Evolutionary conservation across 2,888 invertebrate species (phyloP).

Genomic region (Theretra japonica): DNA sequence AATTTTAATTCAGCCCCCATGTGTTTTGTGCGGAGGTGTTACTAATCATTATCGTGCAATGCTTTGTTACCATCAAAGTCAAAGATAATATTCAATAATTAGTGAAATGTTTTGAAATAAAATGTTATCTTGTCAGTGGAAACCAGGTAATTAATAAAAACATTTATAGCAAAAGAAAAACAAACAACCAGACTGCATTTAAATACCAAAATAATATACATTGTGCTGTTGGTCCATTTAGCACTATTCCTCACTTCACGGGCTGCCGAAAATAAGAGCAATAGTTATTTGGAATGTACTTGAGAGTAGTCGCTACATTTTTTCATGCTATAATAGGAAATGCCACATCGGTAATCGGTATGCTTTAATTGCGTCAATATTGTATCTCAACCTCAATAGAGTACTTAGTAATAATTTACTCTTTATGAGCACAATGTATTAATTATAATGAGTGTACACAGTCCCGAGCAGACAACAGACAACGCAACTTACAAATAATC

Average conservation of each 20-base stretch:
- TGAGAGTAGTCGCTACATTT: background rate
- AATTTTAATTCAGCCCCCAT: conserved; percentile 5
- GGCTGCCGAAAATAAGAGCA: background rate
- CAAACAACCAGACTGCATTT: background rate
- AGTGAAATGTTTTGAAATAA: background rate
- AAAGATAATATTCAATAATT: conserved; percentile 37
- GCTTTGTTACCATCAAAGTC: conserved; percentile 45
- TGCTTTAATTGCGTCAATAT: background rate
- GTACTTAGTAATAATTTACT: conserved; percentile 4
- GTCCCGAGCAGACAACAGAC: conserved; percentile 35
- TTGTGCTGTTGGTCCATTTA: background rate
- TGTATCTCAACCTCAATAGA: conserved; percentile 6
- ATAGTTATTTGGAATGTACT: background rate
- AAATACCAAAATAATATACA: background rate
- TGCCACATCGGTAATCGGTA: background rate
- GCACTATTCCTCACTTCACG: background rate
- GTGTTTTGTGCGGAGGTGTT: conserved; percentile 35
- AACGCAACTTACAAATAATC: conserved; percentile 33
- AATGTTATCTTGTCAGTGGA: background rate
- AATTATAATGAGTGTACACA: conserved; percentile 36
- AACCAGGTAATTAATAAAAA: background rate
- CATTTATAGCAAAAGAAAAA: background rate
- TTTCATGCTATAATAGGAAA: background rate
- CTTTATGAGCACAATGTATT: conserved; percentile 34
- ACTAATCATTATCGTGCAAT: conserved; percentile 42